These are phyloP conservation scores for Anthophora plumipes DNA, from an alignment of 2,888 invertebrate genomes.

Conservation along the genomic window DNA sequence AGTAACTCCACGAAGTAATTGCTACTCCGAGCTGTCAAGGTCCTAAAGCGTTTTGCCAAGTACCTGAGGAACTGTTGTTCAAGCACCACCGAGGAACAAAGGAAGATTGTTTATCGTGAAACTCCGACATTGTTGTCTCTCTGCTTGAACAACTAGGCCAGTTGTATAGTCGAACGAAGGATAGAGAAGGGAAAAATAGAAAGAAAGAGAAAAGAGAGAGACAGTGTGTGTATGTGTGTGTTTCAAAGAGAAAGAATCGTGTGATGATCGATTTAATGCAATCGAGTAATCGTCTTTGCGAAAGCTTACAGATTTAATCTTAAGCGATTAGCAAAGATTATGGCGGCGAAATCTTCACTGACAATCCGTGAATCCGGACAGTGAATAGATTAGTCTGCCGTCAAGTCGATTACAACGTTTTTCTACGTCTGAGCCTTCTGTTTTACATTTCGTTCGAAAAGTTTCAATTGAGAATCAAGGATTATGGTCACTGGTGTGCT, in stretches of 20 bases:
- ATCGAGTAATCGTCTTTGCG: slow-evolving; percentile 12
- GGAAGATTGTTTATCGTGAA: slow-evolving; percentile 45
- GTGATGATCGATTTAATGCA: neutral
- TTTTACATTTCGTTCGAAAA: neutral
- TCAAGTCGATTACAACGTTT: neutral
- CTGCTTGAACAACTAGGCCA: neutral
- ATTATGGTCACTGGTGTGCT: no score
- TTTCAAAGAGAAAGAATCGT: neutral
- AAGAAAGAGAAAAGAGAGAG: neutral
- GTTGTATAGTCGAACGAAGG: neutral
- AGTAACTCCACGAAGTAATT: slow-evolving; percentile 66
- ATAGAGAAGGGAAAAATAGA: neutral
- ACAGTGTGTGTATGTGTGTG: no score
- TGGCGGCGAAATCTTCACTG: neutral
- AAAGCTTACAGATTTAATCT: neutral
- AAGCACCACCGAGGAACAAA: slow-evolving; percentile 35
- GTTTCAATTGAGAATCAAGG: no score
- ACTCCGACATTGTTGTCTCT: slow-evolving; percentile 24
- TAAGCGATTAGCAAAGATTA: slow-evolving; percentile 17
- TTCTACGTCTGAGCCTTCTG: neutral
- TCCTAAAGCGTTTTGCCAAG: slow-evolving; percentile 49
- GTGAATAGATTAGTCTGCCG: neutral
- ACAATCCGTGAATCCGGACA: neutral
- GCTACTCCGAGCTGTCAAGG: slow-evolving; percentile 64
- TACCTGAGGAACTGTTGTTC: slow-evolving; percentile 49